Evolutionary conservation across 1,140 invertebrate species (phyloP), one percentile per base, ranked within the genome.

Genomic region (Caerostris extrusa): DNA sequence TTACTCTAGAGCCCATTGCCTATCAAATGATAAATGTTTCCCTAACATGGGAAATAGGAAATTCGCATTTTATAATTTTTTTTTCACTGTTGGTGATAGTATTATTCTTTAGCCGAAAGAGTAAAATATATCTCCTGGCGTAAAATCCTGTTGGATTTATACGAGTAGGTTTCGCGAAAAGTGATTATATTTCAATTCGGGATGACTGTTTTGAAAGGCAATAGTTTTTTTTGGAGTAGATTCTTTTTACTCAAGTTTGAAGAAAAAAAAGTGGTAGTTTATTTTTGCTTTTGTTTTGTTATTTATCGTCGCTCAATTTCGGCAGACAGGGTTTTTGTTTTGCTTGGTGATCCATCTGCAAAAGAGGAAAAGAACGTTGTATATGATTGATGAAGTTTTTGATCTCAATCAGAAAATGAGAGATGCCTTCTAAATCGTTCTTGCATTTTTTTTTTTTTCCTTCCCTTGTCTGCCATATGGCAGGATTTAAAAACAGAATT

Each of bases 181-280:
- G 88, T 90, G 88, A 90, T 90, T 90, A 90, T 90, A 90, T 90
- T 90, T 90, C 88, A 90, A 90, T 90, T 90, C 88, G 88, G 88
- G 85, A 34, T 50, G 5, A 58, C 57, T 87, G 57, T 87, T 87
- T 61, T 77, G 50, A 57, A 57, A 90, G 88, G 69, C 88, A 56
- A 56, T 56, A 56, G 50, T 90, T 90, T 90, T 88, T 61, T 61
- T 19, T 67, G 64, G n/a, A 67, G 83, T 85, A 34, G 57, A 14
- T 85, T 85, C n/a, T 67, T 14, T 67, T 67, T 10, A 4, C 64
- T 67, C 4, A 14, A 67, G 12, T 67, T 17, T 64, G 8, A n/a
- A 85, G 58, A 34, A 7, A 77, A 12, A 50, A 34, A 34, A 34
- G 34, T 34, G 34, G 34, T 34, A 34, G 34, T 34, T 34, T 34